phyloP scores from a whole-genome alignment of 1,140 invertebrate species.

The Dufourea novaeangliae region DNA sequence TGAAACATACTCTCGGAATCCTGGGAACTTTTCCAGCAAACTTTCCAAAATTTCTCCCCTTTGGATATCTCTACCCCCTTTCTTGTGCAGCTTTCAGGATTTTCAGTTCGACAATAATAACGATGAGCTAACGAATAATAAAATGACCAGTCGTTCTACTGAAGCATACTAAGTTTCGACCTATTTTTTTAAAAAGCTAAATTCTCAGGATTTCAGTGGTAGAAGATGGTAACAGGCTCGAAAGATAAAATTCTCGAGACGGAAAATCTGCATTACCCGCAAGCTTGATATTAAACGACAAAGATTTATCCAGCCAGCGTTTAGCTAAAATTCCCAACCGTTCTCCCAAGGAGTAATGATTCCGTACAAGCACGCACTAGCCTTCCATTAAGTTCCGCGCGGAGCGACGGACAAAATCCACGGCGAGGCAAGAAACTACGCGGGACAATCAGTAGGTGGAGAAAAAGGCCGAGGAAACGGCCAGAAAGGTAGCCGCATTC shows the following conservation, averaged over 20 bases:
- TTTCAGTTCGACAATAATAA: no score
- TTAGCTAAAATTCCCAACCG: constrained; percentile 58
- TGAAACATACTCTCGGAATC: background rate
- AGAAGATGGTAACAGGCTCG: no score
- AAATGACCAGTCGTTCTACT: no score
- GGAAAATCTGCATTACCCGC: background rate
- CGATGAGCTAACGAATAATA: no score
- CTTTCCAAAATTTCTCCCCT: background rate
- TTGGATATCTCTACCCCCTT: no score
- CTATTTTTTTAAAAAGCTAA: no score
- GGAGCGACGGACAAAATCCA: constrained; percentile 50
- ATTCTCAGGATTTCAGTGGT: no score
- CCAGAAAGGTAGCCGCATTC: constrained; percentile 55
- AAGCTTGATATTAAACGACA: constrained; percentile 12
- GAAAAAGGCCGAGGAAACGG: constrained; percentile 44
- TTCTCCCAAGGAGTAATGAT: constrained; percentile 51
- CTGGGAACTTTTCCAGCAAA: no score
- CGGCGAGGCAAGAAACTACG: constrained; percentile 34
- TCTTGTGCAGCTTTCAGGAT: no score
- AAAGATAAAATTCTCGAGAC: background rate
- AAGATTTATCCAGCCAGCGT: constrained; percentile 17
- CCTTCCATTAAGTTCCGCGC: constrained; percentile 57
- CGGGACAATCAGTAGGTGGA: constrained; percentile 56
- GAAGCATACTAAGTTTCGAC: no score
- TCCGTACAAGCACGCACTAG: constrained; percentile 58